phyloP scores from a whole-genome alignment of 2,113 vertebrate species.

The Riparia riparia region DNA sequence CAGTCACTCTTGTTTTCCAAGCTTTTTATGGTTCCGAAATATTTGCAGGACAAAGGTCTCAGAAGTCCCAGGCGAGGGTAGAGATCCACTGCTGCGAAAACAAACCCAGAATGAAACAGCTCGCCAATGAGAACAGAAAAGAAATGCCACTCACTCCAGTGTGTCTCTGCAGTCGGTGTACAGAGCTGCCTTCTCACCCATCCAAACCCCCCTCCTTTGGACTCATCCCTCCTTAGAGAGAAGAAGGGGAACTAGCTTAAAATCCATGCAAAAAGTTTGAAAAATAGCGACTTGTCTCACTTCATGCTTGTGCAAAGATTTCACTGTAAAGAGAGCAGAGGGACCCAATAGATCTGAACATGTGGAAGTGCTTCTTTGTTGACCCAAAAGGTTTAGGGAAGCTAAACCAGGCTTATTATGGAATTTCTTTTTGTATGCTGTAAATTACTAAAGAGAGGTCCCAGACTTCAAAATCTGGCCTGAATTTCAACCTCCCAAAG shows the following conservation, averaged over 20 bases:
- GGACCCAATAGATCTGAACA: not conserved
- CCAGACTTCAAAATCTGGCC: slow-evolving; percentile 56
- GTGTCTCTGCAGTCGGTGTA: accelerated
- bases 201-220: not conserved
- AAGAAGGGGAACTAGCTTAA: not conserved
- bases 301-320: not conserved
- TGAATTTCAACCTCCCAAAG: slow-evolving; percentile 60
- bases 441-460: slow-evolving; percentile 40
- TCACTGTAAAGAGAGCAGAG: not conserved
- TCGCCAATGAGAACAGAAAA: not conserved
- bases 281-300: not conserved
- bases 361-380: slow-evolving; percentile 23
- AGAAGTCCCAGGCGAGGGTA: not conserved
- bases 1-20: not conserved
- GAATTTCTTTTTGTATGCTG: slow-evolving; percentile 34
- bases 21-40: slow-evolving; percentile 12
- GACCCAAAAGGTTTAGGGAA: slow-evolving; percentile 3
- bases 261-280: not conserved
- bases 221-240: not conserved
- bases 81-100: not conserved
- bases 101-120: not conserved
- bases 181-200: not conserved
- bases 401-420: slow-evolving; percentile 34
- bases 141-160: not conserved
- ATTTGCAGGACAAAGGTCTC: slow-evolving; percentile 42